Evolutionary conservation across 2,797 vertebrate species (phyloP), one percentile per base, ranked within the genome.

Genomic region (Morelia viridis): DNA sequence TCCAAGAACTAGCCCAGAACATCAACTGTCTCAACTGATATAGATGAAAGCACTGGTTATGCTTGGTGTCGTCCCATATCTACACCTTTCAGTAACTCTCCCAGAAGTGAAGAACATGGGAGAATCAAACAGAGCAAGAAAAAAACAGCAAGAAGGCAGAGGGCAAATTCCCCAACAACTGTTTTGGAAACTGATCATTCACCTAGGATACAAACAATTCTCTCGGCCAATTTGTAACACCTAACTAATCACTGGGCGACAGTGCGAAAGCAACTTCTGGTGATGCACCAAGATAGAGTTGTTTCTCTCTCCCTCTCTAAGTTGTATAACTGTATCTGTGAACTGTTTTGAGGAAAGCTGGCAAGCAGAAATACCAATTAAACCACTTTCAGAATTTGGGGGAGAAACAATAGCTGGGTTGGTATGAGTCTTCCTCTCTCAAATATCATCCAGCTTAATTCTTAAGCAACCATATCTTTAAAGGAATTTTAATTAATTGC

Each of bases 401-500:
- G 17, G 17, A 22, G 22, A 76, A 41, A 10, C 7, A 76, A 76
- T 41, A 76, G 17, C 35, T 41, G 35, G 17, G 4, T 8, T 76
- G 68, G 31, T 19, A 88, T 26, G 13, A 58, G 9, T 56, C 50
- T 89, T 68, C 46, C 53, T 11, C 64, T 56, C n/a, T 53, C n/a
- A 53, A 26, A n/a, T 19, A 41, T 60, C 57, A 80, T 22, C 50
- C 50, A 46, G 68, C 46, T 56, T 89, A 68, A 46, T 60, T 71
- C 10, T 71, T 71, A 80, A 65, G 61, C 68, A 68, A 65, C 60
- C 15, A 64, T 64, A 26, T 86, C 53, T 89, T 57, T 89, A 89
- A 92, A 89, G 57, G 50, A 85, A 62, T 57, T 86, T 92, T 60
- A 89, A 94, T 6, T 58, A 93, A 87, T 56, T 2, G 58, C 84